These are phyloP conservation scores for Peromyscus californicus DNA, from an alignment of 2,113 vertebrate species.

Conservation along the genomic window DNA sequence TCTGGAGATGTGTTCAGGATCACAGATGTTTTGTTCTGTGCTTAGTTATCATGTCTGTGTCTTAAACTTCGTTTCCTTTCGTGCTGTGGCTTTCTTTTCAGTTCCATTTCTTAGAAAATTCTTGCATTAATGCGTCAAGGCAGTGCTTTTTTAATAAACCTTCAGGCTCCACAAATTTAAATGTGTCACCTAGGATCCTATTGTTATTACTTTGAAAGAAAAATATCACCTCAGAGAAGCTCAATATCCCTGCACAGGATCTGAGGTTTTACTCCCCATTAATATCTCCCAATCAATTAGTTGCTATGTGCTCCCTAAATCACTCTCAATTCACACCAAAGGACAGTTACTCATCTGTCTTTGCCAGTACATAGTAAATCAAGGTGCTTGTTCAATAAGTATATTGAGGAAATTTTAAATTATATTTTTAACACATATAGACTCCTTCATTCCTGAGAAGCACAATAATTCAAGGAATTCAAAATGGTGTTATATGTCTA, in stretches of 20 bases:
- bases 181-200: neutral
- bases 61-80: slow-evolving; percentile 37
- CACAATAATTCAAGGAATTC: neutral
- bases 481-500: neutral
- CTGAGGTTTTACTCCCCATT: neutral
- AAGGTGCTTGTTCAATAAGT: neutral
- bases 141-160: slow-evolving; percentile 21
- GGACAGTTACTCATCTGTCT: neutral
- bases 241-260: neutral
- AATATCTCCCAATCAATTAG: neutral
- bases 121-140: neutral
- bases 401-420: slow-evolving; percentile 12
- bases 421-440: neutral
- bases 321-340: neutral
- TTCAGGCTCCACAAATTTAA: slow-evolving; percentile 27
- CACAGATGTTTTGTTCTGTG: neutral
- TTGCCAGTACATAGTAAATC: neutral
- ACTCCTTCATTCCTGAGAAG: slow-evolving; percentile 2
- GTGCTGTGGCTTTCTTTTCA: neutral
- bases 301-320: neutral
- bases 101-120: neutral
- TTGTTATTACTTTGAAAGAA: slow-evolving; percentile 35
- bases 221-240: slow-evolving; percentile 30
- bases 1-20: slow-evolving; percentile 51
- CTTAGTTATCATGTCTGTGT: neutral